A percentile compares a stretch with the other conserved stretches of the same genome.
These are phyloP conservation scores for Grammomys dolichurus DNA, from an alignment of 2,113 vertebrate genomes.

Conservation along the genomic window DNA sequence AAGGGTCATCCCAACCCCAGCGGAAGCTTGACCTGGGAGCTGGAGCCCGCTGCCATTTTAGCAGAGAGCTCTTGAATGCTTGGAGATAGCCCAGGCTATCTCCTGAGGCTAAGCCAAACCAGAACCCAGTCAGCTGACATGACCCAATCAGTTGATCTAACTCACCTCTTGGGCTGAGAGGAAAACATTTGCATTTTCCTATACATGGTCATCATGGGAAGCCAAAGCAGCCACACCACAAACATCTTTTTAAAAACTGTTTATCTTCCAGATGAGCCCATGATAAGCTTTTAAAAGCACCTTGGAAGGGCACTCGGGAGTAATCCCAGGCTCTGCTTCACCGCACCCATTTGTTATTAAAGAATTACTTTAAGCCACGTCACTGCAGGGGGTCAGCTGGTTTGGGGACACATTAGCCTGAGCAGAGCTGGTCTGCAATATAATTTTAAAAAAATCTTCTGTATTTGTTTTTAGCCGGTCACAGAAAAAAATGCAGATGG, in stretches of 20 bases:
- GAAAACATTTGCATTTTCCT: background rate
- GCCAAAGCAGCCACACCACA: constrained; percentile 39
- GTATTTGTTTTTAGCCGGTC: constrained; percentile 86
- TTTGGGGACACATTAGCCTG: background rate
- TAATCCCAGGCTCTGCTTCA: background rate
- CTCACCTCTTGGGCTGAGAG: background rate
- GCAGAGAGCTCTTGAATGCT: background rate
- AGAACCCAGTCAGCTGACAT: background rate
- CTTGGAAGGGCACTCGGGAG: background rate
- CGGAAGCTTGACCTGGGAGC: background rate
- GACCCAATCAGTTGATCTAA: background rate
- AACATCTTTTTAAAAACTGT: constrained; percentile 11
- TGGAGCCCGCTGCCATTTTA: background rate
- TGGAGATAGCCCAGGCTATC: background rate
- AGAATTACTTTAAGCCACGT: background rate
- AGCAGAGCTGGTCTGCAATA: background rate
- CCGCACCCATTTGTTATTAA: background rate
- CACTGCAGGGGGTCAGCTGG: background rate
- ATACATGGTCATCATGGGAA: background rate
- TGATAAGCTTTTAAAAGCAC: background rate
- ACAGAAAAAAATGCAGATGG: constrained; percentile 91
- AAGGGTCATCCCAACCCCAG: background rate
- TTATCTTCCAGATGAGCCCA: constrained; percentile 14
- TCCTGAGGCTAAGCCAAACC: background rate
- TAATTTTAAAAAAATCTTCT: constrained; percentile 63